These are phyloP conservation scores for Pollenia angustigena DNA, from an alignment of 2,888 invertebrate genomes.

Conservation along the genomic window DNA sequence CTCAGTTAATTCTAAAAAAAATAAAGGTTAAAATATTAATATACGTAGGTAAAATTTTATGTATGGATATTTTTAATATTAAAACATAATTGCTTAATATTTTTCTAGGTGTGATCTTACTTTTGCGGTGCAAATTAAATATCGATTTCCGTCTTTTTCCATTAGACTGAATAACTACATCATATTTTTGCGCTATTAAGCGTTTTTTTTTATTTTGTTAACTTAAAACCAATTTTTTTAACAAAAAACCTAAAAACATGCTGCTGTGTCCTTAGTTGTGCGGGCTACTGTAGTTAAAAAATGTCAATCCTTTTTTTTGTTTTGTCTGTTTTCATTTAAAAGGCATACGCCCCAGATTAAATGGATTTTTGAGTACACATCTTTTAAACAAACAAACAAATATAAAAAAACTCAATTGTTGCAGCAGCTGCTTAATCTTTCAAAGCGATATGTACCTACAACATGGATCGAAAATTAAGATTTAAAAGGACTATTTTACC, in stretches of 20 bases:
- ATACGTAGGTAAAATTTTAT: background rate
- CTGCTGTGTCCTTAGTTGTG: conserved; percentile 31
- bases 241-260: background rate
- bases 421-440: conserved; percentile 23
- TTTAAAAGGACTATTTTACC: too few relatives aligned
- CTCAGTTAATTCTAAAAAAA: conserved; percentile 15
- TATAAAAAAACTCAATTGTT: conserved; percentile 2
- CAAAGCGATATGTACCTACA: background rate
- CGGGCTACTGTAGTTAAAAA: conserved; percentile 10
- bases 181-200: background rate
- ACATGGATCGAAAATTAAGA: too few relatives aligned
- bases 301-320: conserved; percentile 4
- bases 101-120: conserved; percentile 26
- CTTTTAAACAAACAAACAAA: background rate
- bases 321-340: background rate
- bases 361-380: conserved; percentile 20
- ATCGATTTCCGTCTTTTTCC: background rate
- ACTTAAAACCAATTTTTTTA: background rate
- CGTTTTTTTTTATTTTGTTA: background rate
- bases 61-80: background rate
- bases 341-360: conserved; percentile 42
- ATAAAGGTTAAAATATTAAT: conserved; percentile 24
- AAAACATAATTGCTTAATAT: background rate
- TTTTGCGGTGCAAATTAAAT: background rate
- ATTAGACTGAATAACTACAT: background rate